Conservation (phyloP, 2,113 vertebrate species). For the Podarcis cretensis region DNA sequence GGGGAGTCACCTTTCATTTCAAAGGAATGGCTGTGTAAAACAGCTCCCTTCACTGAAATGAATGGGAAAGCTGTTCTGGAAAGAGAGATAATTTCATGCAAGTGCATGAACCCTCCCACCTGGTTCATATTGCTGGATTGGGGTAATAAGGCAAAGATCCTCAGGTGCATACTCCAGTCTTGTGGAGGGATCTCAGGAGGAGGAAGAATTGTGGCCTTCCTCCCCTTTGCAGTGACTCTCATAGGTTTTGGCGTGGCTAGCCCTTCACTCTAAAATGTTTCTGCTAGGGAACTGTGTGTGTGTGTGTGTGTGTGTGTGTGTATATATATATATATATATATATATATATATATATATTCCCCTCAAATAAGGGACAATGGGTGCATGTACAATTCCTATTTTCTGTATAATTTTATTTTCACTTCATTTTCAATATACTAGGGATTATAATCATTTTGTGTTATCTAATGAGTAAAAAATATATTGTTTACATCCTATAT, state of each 20-base stretch:
- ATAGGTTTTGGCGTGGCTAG: background rate
- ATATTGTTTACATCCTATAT: conserved; percentile 7
- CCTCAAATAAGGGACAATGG: background rate
- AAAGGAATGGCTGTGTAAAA: background rate
- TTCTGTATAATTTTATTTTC: background rate
- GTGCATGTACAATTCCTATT: background rate
- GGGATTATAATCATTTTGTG: conserved; percentile 32
- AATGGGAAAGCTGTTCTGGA: background rate
- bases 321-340: no score
- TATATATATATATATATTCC: background rate
- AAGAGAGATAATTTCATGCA: background rate
- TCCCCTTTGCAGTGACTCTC: background rate
- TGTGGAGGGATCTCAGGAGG: background rate
- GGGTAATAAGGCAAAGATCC: background rate
- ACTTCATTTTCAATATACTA: conserved; percentile 13
- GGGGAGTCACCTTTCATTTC: no score
- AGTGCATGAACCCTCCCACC: background rate
- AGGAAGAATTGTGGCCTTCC: background rate
- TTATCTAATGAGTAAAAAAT: conserved; percentile 30
- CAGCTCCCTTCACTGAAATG: background rate
- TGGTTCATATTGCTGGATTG: background rate
- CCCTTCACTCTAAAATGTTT: background rate
- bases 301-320: no score
- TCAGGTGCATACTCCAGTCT: background rate
- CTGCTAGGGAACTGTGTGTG: background rate